phyloP scores from a whole-genome alignment of 2,888 invertebrate genomes.

The Podabrus alpinus region DNA sequence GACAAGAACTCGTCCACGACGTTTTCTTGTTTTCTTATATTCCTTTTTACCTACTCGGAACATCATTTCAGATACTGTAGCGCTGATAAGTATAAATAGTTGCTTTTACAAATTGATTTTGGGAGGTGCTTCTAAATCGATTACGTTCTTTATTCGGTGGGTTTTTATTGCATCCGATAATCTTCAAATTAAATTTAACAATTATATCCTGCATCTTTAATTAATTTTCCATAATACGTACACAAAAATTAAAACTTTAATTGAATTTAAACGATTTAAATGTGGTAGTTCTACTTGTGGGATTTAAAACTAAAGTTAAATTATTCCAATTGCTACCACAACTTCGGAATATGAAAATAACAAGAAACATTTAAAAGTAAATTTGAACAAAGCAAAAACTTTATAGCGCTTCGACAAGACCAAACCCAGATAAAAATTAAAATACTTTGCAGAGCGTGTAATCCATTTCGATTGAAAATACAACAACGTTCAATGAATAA shows the following conservation, averaged over 20 bases:
- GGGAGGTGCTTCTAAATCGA: constrained; percentile 33
- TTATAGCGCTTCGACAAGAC: constrained; percentile 23
- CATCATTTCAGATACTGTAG: constrained; percentile 39
- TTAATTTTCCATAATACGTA: not conserved
- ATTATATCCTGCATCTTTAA: not conserved
- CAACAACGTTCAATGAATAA: constrained; percentile 43
- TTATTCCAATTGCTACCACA: constrained; percentile 28
- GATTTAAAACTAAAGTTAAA: constrained; percentile 23
- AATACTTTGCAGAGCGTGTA: constrained; percentile 45
- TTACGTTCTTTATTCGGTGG: constrained; percentile 18
- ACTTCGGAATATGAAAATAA: constrained; percentile 25
- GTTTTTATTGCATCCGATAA: constrained; percentile 4
- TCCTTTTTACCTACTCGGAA: constrained; percentile 34
- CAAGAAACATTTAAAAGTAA: constrained; percentile 30
- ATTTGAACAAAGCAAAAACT: constrained; percentile 30
- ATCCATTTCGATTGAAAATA: constrained; percentile 48
- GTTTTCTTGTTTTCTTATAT: constrained; percentile 37
- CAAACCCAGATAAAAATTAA: constrained; percentile 38
- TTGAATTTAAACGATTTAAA: constrained; percentile 4
- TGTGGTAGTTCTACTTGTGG: constrained; percentile 13
- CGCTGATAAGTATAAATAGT: constrained; percentile 40
- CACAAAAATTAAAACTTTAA: not conserved
- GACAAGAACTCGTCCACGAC: constrained; percentile 37
- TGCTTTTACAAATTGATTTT: constrained; percentile 39
- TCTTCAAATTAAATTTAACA: constrained; percentile 14